These are phyloP conservation scores for Nannospalax galili DNA, from an alignment of 2,113 vertebrate species.

Conservation along the genomic window DNA sequence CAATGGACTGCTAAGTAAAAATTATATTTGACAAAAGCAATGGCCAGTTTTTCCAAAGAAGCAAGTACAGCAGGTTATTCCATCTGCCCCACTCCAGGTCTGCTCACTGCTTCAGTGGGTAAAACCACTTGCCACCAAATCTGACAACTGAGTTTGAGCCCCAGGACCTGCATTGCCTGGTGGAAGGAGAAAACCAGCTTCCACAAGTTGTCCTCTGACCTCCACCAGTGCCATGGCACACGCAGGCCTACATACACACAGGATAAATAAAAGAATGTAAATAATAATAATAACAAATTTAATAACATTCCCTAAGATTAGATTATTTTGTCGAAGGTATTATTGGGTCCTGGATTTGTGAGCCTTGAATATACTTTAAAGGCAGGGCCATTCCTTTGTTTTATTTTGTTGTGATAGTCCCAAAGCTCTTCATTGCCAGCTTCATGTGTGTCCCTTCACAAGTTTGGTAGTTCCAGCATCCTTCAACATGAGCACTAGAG, in stretches of 20 bases:
- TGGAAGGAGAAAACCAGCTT: neutral
- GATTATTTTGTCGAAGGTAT: constrained; percentile 19
- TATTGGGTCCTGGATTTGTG: constrained; percentile 1
- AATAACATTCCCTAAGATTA: constrained; percentile 26
- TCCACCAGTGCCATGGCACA: neutral
- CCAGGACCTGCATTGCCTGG: neutral
- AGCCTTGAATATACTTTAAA: neutral
- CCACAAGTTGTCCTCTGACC: neutral
- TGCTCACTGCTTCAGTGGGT: no score
- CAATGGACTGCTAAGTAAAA: constrained; percentile 23
- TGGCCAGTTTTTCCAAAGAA: neutral
- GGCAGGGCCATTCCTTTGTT: neutral
- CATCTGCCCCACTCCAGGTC: no score
- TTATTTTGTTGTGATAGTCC: constrained; percentile 1
- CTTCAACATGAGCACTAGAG: constrained; percentile 8
- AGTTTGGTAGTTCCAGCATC: constrained; percentile 40
- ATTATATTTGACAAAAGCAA: neutral
- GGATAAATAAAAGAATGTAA: neutral
- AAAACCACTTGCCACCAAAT: neutral
- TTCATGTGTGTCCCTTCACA: neutral
- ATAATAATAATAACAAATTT: no score
- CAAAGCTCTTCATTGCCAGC: neutral
- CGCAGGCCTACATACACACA: neutral
- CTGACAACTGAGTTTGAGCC: neutral
- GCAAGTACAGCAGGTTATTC: neutral